These are phyloP conservation scores for Bostrychus sinensis DNA, from an alignment of 2,113 vertebrate genomes.

Conservation along the genomic window DNA sequence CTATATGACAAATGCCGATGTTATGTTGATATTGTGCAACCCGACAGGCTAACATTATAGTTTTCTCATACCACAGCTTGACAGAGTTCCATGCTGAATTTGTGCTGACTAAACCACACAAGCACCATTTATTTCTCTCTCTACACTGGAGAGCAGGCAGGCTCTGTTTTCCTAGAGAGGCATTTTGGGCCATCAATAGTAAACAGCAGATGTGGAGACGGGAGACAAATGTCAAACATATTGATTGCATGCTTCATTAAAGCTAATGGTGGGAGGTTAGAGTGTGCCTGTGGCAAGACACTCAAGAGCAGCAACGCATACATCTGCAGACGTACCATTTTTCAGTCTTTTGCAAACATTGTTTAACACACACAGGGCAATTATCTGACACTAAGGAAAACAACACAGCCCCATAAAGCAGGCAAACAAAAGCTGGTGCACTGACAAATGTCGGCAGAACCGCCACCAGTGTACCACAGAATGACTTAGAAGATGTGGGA, in stretches of 20 bases:
- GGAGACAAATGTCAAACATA: slow-evolving; percentile 70
- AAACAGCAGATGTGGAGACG: slow-evolving; percentile 72
- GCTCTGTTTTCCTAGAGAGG: slow-evolving; percentile 54
- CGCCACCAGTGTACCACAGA: not conserved
- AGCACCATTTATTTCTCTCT: slow-evolving; percentile 54
- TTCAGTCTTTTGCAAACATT: slow-evolving; percentile 47
- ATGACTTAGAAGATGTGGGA: not conserved
- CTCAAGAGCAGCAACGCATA: slow-evolving; percentile 39
- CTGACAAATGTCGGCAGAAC: slow-evolving; percentile 7
- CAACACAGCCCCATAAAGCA: not conserved
- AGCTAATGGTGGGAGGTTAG: slow-evolving; percentile 45
- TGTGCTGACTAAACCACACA: slow-evolving; percentile 33
- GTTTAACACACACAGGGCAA: slow-evolving; percentile 42
- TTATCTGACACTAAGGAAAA: slow-evolving; percentile 36
- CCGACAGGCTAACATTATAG: slow-evolving; percentile 3
- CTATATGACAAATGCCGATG: too few relatives aligned
- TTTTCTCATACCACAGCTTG: slow-evolving; percentile 23
- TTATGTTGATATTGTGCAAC: not conserved
- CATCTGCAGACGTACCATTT: slow-evolving; percentile 28
- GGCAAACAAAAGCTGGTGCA: not conserved
- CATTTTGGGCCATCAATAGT: slow-evolving; percentile 67
- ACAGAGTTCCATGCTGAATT: slow-evolving; percentile 37
- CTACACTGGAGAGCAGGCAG: slow-evolving; percentile 56
- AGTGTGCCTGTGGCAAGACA: slow-evolving; percentile 48
- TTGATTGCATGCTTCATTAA: slow-evolving; percentile 66